phyloP scores from a whole-genome alignment of 1,140 invertebrate species.

The Palaemon carinicauda region DNA sequence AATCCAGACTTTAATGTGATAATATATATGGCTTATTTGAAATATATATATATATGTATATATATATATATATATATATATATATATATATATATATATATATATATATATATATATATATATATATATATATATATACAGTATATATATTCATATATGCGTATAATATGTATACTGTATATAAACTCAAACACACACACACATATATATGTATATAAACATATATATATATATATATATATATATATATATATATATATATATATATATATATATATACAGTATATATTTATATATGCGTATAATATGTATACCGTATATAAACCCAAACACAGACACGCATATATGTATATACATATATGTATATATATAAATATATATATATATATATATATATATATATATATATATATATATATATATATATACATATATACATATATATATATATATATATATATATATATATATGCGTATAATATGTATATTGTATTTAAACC shows the following conservation, averaged over 20 bases:
- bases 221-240: not conserved
- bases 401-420: not conserved
- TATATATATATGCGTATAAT: not conserved
- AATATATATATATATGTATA: no score
- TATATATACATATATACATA: not conserved
- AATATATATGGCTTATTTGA: no score
- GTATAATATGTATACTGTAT: not conserved
- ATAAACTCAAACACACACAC: not conserved
- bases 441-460: slow-evolving; percentile 2
- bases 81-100: no score
- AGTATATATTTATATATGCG: not conserved
- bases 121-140: no score
- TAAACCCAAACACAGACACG: no score
- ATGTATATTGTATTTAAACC: not conserved
- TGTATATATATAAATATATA: not conserved
- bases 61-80: no score
- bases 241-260: not conserved
- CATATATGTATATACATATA: not conserved
- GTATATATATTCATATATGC: no score
- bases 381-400: not conserved
- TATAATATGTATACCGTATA: no score
- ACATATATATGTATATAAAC: not conserved
- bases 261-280: not conserved
- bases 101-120: no score
- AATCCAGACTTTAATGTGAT: no score